A percentile compares a stretch with the other conserved stretches of the same genome.
phyloP scores from a whole-genome alignment of 2,888 invertebrate species.

The Lycaena phlaeas region DNA sequence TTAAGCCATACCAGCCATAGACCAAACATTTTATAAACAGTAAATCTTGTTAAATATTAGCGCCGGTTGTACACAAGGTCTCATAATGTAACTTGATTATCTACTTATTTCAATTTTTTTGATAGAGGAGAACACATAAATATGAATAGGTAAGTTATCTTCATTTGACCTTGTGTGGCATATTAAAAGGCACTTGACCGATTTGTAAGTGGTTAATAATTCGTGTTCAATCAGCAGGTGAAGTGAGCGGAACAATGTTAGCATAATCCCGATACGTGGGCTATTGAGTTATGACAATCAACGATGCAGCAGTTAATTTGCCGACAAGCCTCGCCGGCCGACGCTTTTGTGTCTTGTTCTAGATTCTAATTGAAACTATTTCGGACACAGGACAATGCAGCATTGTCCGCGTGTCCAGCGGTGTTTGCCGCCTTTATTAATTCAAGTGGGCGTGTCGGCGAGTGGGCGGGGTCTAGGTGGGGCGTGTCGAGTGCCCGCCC shows the following conservation, averaged over 20 bases:
- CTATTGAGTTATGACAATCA: constrained; percentile 18
- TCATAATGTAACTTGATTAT: too few species aligned
- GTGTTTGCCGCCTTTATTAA: constrained; percentile 71
- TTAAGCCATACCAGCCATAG: too few species aligned
- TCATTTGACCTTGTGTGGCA: too few species aligned
- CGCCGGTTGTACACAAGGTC: too few species aligned
- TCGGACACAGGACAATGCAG: constrained; percentile 66
- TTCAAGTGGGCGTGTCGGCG: constrained; percentile 59
- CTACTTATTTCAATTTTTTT: too few species aligned
- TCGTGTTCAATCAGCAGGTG: constrained; percentile 8
- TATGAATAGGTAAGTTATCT: too few species aligned
- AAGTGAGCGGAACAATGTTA: constrained; percentile 6
- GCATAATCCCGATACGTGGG: not conserved
- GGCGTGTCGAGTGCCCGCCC: constrained; percentile 35
- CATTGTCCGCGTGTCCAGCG: constrained; percentile 70
- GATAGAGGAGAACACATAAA: too few species aligned
- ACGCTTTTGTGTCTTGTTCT: constrained; percentile 59
- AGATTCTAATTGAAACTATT: constrained; percentile 73
- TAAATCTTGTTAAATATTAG: too few species aligned
- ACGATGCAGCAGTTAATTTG: constrained; percentile 57
- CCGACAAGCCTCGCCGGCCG: constrained; percentile 50
- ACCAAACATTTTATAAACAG: too few species aligned
- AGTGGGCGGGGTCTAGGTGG: constrained; percentile 47
- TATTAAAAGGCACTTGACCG: too few species aligned
- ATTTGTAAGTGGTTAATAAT: constrained; percentile 9